phyloP scores from a whole-genome alignment of 2,888 invertebrate species.

The Leptogaster cylindrica region DNA sequence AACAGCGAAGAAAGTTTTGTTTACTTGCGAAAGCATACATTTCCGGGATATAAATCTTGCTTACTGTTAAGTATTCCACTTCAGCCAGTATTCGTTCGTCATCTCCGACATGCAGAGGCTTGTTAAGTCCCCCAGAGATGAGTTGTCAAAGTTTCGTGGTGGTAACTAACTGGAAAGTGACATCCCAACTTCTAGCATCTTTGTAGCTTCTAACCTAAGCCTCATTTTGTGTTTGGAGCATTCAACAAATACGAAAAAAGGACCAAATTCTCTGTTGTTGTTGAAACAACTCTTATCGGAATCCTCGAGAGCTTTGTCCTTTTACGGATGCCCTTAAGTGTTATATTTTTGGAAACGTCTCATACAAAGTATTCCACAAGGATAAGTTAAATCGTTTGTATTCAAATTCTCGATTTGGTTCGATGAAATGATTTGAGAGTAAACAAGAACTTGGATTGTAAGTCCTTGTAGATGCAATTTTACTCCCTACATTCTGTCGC shows the following conservation, averaged over 20 bases:
- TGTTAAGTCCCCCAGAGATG: slow-evolving; percentile 3
- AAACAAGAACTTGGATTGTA: not conserved
- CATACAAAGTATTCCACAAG: not conserved
- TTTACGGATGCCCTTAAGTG: not conserved
- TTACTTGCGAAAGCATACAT: slow-evolving; percentile 2
- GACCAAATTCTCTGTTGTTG: not conserved
- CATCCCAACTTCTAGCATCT: slow-evolving; percentile 4
- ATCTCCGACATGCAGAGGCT: too few species aligned
- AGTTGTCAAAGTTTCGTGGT: slow-evolving; percentile 30
- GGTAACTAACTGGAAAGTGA: slow-evolving; percentile 23
- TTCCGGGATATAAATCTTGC: not conserved
- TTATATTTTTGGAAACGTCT: not conserved
- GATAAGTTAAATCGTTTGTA: not conserved
- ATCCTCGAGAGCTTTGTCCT: not conserved
- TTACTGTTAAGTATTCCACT: too few species aligned
- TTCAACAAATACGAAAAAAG: slow-evolving; percentile 17
- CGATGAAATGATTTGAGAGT: slow-evolving; percentile 13
- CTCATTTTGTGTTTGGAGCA: slow-evolving; percentile 1
- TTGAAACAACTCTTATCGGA: not conserved
- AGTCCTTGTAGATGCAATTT: too few species aligned
- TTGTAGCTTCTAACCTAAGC: not conserved
- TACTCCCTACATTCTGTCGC: too few species aligned
- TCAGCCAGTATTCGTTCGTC: too few species aligned
- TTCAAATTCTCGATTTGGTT: not conserved
- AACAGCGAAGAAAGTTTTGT: not conserved